A percentile compares a stretch with the other conserved stretches of the same genome.
Conservation (phyloP, 2,113 vertebrate species). For the human region DNA sequence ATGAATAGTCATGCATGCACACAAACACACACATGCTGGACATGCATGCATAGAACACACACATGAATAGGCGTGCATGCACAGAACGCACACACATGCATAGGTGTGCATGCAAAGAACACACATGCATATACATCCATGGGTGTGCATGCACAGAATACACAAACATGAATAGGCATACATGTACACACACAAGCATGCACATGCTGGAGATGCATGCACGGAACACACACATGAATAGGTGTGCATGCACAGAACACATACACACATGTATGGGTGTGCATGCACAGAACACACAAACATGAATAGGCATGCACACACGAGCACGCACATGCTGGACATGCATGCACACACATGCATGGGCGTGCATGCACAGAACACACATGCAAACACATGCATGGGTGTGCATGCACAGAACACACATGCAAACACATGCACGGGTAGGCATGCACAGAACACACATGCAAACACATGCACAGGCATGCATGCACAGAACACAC, state of each 20-base stretch:
- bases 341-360: neutral
- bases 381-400: neutral
- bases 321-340: neutral
- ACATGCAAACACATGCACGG: neutral
- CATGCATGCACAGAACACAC: neutral
- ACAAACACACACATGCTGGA: neutral
- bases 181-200: neutral
- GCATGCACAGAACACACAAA: too few species aligned
- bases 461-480: too few species aligned
- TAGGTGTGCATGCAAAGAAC: too few species aligned
- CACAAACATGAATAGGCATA: accelerated
- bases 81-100: too few species aligned
- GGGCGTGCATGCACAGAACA: neutral
- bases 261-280: too few species aligned
- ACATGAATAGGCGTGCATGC: too few species aligned
- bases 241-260: too few species aligned
- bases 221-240: neutral
- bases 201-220: neutral
- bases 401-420: neutral
- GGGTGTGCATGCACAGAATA: neutral
- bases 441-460: neutral
- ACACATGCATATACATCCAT: too few species aligned
- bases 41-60: neutral
- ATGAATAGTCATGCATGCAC: too few species aligned
- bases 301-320: too few species aligned